These are phyloP conservation scores for Sipha flava DNA, from an alignment of 1,140 invertebrate species.

Conservation along the genomic window DNA sequence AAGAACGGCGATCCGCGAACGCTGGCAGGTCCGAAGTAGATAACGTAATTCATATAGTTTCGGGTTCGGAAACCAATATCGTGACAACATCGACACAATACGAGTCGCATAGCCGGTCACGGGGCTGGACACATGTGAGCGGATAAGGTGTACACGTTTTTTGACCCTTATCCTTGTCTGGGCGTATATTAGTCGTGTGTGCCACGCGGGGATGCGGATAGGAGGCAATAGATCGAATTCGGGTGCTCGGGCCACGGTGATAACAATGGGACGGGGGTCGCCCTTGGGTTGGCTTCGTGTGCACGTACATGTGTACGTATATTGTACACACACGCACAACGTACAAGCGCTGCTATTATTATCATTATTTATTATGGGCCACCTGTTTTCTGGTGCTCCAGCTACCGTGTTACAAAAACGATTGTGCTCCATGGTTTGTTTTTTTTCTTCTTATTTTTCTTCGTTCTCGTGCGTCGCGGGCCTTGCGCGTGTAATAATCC, in stretches of 20 bases:
- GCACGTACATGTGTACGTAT: background rate
- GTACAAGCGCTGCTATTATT: constrained; percentile 2
- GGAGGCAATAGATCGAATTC: constrained; percentile 15
- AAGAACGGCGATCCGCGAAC: too few species aligned
- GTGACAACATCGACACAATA: too few species aligned
- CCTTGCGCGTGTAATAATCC: background rate
- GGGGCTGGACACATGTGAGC: too few species aligned
- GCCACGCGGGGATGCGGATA: background rate
- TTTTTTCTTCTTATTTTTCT: background rate
- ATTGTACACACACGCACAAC: background rate
- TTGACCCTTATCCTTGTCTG: background rate
- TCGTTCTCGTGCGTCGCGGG: background rate
- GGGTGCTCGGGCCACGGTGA: background rate
- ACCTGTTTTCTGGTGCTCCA: constrained; percentile 13
- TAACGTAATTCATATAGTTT: background rate
- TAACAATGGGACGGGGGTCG: background rate
- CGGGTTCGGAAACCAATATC: too few species aligned
- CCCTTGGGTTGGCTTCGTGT: background rate
- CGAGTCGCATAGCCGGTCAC: too few species aligned
- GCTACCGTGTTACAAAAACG: constrained; percentile 29
- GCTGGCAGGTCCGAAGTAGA: background rate
- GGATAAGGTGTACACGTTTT: background rate
- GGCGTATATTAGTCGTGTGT: background rate
- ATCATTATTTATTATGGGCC: constrained; percentile 26
- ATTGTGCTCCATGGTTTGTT: background rate